phyloP scores from a whole-genome alignment of 2,888 invertebrate genomes.

The Pheosia tremula region DNA sequence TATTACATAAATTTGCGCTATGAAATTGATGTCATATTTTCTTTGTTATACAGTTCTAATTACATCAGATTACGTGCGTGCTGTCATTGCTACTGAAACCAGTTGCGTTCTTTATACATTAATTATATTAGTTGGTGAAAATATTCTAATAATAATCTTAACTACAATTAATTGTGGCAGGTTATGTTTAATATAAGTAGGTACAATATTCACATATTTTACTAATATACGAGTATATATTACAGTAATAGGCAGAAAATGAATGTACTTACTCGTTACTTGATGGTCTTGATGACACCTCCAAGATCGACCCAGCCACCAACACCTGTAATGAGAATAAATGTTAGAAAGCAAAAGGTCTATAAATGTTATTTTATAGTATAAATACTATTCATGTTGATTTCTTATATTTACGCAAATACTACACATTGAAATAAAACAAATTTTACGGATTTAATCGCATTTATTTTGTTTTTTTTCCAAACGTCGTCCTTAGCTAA shows the following conservation, averaged over 20 bases:
- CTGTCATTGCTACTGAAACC: constrained; percentile 29
- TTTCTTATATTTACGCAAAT: no score
- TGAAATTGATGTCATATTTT: constrained; percentile 6
- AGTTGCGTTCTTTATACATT: constrained; percentile 26
- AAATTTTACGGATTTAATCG: no score
- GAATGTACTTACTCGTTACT: constrained; percentile 63
- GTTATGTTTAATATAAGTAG: neutral
- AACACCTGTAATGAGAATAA: constrained; percentile 58
- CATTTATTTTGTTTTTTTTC: no score
- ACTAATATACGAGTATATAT: neutral
- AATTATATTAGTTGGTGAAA: constrained; percentile 30
- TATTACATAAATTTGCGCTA: neutral
- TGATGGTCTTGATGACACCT: constrained; percentile 60
- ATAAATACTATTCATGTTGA: no score
- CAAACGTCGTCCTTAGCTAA: no score
- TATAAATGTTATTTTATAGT: no score
- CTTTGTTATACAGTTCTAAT: neutral
- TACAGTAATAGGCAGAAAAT: neutral
- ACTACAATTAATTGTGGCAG: neutral
- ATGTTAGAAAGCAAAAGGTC: neutral
- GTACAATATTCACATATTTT: neutral
- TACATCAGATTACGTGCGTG: neutral
- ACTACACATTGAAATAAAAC: no score
- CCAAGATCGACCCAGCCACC: constrained; percentile 46
- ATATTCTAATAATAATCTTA: neutral